Base-by-base conservation (phyloP, 2,888 invertebrate species). In the Rambutsinella grinnellia region DNA sequence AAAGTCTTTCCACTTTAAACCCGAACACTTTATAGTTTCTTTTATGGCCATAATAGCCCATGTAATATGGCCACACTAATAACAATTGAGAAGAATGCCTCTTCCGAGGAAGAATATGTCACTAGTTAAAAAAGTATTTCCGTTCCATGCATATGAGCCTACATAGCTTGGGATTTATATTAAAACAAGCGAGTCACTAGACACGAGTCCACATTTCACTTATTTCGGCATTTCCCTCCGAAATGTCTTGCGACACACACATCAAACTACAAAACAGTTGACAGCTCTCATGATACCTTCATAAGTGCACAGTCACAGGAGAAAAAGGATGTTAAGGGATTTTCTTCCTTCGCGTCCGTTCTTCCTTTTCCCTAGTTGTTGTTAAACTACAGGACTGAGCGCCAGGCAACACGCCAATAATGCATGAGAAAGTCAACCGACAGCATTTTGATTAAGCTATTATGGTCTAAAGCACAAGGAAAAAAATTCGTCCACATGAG, bases 401-500 rank as follows among this genome's bases (percentile, higher is more conserved):
- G 13, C 26, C 57, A 57, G 57, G 57, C 57, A 57, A 57, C 10
- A 17, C 21, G 57, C 57, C 57, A 57, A 57, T 19, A 47, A 65
- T 24, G 47, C 63, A 57, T 47, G 57, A 51, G 36, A 47, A 63
- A 65, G 54, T 65, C 27, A 61, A 44, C 15, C 36, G 60, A 66
- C 65, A 58, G 61, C 62, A 46, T 57, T 57, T 61, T 62, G 67
- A 75, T 62, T 61, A 74, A 67, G 58, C 53, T 28, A 36, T 68
- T 26, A 60, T 60, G 60, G 28, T n/a, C 49, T 19, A 68, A 58
- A 36, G 54, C 26, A 60, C 53, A 47, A n/a, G 17, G 53, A n/a
- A 62, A 46, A 21, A 57, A 57, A 61, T 54, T 53, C 57, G 62
- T 61, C 57, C 75, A 68, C 58, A 47, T 60, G 44, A 56, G 57